phyloP scores from a whole-genome alignment of 2,113 vertebrate species.

The Beaufortia kweichowensis region DNA sequence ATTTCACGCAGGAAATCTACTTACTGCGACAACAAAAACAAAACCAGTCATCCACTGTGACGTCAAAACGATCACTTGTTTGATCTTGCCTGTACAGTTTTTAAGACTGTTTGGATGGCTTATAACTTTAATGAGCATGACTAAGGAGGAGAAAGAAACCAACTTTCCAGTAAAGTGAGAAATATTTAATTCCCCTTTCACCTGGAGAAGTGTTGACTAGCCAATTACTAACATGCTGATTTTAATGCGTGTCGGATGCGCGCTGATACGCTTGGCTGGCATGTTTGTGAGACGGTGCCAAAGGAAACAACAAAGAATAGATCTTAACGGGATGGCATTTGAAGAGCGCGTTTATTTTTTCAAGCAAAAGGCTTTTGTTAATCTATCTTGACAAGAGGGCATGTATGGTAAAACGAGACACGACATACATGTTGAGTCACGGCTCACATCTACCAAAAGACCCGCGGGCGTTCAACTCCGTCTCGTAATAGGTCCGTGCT shows the following conservation, averaged over 20 bases:
- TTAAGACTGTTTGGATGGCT: conserved; percentile 58
- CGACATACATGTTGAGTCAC: conserved; percentile 23
- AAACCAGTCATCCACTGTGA: neutral
- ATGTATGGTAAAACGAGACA: conserved; percentile 12
- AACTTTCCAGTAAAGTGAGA: conserved; percentile 56
- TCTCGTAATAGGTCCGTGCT: neutral
- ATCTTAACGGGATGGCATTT: conserved; percentile 45
- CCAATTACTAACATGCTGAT: conserved; percentile 62
- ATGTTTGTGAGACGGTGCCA: conserved; percentile 54
- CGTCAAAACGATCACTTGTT: neutral
- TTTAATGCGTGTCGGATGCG: conserved; percentile 53
- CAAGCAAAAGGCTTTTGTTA: conserved; percentile 45
- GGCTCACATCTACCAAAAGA: conserved; percentile 9
- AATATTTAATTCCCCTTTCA: conserved; percentile 53
- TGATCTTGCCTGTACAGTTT: no score
- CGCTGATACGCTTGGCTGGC: conserved; percentile 46
- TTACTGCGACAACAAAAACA: neutral
- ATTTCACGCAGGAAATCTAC: neutral
- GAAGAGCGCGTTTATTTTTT: conserved; percentile 35
- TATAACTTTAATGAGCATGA: conserved; percentile 60
- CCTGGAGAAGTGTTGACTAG: conserved; percentile 62
- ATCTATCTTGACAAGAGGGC: conserved; percentile 50
- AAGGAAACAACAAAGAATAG: conserved; percentile 51
- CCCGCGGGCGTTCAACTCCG: neutral
- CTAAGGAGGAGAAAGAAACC: conserved; percentile 59